A percentile compares a stretch with the other conserved stretches of the same genome.
Evolutionary conservation across 2,888 invertebrate genomes (phyloP).

Genomic region (Tetrapedia diversipes): DNA sequence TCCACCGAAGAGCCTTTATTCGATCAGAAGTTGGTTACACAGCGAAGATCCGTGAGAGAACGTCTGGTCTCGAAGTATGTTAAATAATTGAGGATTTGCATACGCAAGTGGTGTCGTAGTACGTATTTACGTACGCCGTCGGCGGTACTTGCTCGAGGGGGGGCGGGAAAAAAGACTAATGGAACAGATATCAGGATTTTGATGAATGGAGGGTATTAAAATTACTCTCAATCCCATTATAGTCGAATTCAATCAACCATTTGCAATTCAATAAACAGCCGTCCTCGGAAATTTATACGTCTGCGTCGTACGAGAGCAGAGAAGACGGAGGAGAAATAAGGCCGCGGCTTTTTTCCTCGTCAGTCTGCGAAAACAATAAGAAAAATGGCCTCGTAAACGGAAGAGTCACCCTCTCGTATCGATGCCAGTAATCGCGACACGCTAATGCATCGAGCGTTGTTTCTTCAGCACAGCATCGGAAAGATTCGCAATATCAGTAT

Average conservation of each 20-base stretch:
- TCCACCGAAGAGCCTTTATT: neutral
- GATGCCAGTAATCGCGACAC: slow-evolving; percentile 52
- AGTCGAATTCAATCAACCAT: slow-evolving; percentile 21
- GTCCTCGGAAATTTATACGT: slow-evolving; percentile 35
- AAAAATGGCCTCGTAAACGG: slow-evolving; percentile 55
- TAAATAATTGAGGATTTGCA: slow-evolving; percentile 19
- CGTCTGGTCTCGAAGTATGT: neutral
- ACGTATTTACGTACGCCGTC: slow-evolving; percentile 5
- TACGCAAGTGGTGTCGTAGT: neutral
- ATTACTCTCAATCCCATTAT: slow-evolving; percentile 2
- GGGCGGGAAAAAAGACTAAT: neutral
- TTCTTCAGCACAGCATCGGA: slow-evolving; percentile 11
- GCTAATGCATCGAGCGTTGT: slow-evolving; percentile 54
- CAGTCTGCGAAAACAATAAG: slow-evolving; percentile 44
- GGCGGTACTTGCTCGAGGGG: neutral
- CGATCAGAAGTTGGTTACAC: neutral
- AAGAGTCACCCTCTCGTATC: slow-evolving; percentile 45
- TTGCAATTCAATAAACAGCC: slow-evolving; percentile 16
- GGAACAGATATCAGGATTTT: slow-evolving; percentile 14
- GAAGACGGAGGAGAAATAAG: slow-evolving; percentile 6
- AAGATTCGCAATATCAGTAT: slow-evolving; percentile 31
- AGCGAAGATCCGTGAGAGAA: neutral
- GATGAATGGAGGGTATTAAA: slow-evolving; percentile 22
- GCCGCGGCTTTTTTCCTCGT: slow-evolving; percentile 44
- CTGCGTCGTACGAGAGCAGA: neutral